A percentile compares a stretch with the other conserved stretches of the same genome.
These are phyloP conservation scores for Hydrotaea cyrtoneurina DNA, from an alignment of 2,888 invertebrate genomes.

Conservation along the genomic window DNA sequence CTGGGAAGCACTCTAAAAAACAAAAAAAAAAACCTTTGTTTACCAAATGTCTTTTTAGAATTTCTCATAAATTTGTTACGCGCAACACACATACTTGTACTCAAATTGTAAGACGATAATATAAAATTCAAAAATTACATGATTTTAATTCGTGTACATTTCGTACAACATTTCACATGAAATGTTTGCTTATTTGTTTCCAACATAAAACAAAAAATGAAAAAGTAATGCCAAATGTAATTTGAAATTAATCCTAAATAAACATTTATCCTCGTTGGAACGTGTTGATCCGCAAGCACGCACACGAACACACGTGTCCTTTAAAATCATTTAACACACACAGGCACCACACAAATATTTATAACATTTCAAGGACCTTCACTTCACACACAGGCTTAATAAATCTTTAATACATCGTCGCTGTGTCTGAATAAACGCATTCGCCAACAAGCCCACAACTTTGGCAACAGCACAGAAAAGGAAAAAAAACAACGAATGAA, in stretches of 20 bases:
- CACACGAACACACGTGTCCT: not conserved
- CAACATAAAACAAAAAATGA: too few relatives aligned
- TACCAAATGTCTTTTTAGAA: too few relatives aligned
- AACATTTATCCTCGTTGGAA: not conserved
- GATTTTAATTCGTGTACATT: too few relatives aligned
- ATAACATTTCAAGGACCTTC: slow-evolving; percentile 1
- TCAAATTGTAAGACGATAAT: too few relatives aligned
- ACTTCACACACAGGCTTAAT: not conserved
- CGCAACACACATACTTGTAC: too few relatives aligned
- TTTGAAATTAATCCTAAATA: slow-evolving; percentile 30
- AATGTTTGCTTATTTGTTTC: not conserved
- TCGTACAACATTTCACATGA: not conserved
- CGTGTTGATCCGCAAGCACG: slow-evolving; percentile 5
- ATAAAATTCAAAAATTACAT: too few relatives aligned
- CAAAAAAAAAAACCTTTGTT: too few relatives aligned
- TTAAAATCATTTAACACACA: not conserved
- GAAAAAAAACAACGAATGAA: not conserved
- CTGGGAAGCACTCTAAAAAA: too few relatives aligned
- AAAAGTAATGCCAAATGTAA: not conserved
- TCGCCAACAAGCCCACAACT: not conserved
- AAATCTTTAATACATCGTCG: not conserved
- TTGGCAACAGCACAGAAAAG: not conserved
- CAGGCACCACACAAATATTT: not conserved
- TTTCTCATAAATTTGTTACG: too few relatives aligned
- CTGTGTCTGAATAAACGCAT: not conserved